Evolutionary conservation across 92 coral and sea anemone genomes (phyloP).

Genomic region (Meandrina meandrites): DNA sequence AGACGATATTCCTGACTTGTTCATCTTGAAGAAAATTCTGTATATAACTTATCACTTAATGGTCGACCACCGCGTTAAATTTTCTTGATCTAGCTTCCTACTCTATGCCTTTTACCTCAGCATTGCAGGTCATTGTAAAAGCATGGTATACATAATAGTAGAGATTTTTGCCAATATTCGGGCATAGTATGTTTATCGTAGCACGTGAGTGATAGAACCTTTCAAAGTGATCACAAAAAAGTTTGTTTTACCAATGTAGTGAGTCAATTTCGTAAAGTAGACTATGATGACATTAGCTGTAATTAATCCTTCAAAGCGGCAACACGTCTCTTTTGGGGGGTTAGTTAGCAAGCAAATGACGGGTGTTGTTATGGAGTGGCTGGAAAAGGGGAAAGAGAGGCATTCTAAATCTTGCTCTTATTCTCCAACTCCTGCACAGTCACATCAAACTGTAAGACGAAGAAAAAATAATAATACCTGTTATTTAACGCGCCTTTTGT

Average conservation of each 20-base stretch:
- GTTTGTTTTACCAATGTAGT: background rate
- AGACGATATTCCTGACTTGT: too few relatives aligned
- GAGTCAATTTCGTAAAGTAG: background rate
- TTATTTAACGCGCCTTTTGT: too few relatives aligned
- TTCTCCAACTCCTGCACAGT: too few relatives aligned
- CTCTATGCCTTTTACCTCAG: too few relatives aligned
- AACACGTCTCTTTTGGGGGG: background rate
- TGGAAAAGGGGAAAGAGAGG: background rate
- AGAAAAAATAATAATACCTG: too few relatives aligned
- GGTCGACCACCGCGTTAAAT: too few relatives aligned
- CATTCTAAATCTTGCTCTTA: too few relatives aligned
- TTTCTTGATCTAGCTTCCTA: too few relatives aligned
- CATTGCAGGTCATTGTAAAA: too few relatives aligned
- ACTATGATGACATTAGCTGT: background rate
- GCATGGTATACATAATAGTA: too few relatives aligned
- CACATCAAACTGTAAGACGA: too few relatives aligned
- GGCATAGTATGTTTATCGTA: background rate
- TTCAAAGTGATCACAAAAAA: slow-evolving; percentile 5
- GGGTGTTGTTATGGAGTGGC: background rate
- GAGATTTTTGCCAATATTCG: background rate
- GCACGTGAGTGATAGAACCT: background rate
- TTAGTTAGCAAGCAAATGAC: background rate
- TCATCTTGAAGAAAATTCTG: background rate
- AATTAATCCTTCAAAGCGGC: background rate
- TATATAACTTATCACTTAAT: too few relatives aligned